Percentiles rank a stretch among this genome's conserved stretches.
These are phyloP conservation scores for Cariama cristata DNA, from an alignment of 2,113 vertebrate genomes.

Conservation along the genomic window DNA sequence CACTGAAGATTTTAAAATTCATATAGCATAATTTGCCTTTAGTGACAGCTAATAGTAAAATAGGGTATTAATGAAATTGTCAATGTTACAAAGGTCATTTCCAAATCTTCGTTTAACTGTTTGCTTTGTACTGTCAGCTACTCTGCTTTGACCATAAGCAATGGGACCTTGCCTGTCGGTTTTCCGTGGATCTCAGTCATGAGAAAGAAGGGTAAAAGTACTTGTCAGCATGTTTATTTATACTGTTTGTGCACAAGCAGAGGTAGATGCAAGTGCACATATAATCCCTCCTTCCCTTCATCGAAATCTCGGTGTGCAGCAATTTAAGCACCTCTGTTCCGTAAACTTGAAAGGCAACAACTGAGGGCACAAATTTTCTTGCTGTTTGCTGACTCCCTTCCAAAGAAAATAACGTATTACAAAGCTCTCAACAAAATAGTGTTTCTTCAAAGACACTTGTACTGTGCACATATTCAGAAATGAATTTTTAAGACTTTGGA, in stretches of 20 bases:
- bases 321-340: not conserved
- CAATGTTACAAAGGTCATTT: not conserved
- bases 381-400: not conserved
- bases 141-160: not conserved
- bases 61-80: not conserved
- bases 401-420: not conserved
- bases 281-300: not conserved
- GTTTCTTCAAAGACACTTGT: not conserved
- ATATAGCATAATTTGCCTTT: not conserved
- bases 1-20: not conserved
- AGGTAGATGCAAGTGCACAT: not conserved
- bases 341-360: not conserved
- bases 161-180: not conserved
- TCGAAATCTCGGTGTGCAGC: not conserved
- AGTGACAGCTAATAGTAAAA: not conserved
- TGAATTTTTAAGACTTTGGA: not conserved
- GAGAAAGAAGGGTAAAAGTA: not conserved
- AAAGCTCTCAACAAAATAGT: not conserved
- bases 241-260: not conserved
- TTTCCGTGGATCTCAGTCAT: not conserved
- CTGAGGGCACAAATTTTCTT: not conserved
- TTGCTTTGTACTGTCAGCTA: not conserved
- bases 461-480: not conserved
- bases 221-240: not conserved
- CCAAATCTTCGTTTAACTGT: not conserved